Evolutionary conservation across 2,113 vertebrate genomes (phyloP).

Genomic region (Gulo gulo): DNA sequence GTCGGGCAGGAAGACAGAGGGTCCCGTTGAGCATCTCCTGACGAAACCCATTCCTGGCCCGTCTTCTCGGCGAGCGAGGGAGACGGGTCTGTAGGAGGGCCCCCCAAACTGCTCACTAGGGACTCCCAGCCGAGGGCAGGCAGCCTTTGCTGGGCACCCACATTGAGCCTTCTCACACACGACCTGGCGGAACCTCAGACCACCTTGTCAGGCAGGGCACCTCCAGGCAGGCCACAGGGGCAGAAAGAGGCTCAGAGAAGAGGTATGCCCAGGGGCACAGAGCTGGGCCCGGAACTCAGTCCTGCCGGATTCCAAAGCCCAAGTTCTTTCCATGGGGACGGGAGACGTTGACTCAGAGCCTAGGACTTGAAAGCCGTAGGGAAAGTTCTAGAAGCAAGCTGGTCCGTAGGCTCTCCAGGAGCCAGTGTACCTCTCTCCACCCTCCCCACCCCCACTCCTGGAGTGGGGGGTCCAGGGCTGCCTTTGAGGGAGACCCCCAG

Average conservation of each 20-base stretch:
- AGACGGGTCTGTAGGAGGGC: background rate
- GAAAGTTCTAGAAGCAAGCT: background rate
- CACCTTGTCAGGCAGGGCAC: background rate
- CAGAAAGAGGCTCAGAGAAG: background rate
- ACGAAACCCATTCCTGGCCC: slow-evolving; percentile 29
- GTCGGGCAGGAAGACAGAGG: background rate
- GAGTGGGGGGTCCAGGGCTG: background rate
- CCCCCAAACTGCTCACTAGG: background rate
- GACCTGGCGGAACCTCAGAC: background rate
- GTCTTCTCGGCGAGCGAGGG: background rate
- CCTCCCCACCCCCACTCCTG: background rate
- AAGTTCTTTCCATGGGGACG: background rate
- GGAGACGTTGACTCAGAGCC: background rate
- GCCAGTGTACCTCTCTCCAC: accelerated
- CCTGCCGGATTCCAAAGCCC: background rate
- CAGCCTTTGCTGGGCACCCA: background rate
- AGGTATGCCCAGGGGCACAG: accelerated
- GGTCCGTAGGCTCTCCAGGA: background rate
- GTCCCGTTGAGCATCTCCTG: slow-evolving; percentile 28
- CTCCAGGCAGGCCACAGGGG: background rate
- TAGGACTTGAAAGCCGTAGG: background rate
- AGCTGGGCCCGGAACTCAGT: background rate
- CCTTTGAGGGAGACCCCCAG: background rate
- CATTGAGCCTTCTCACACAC: accelerated
- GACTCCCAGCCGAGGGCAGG: accelerated